Base-by-base conservation (phyloP, 2,113 vertebrate genomes). In the Eurystomus gularis region DNA sequence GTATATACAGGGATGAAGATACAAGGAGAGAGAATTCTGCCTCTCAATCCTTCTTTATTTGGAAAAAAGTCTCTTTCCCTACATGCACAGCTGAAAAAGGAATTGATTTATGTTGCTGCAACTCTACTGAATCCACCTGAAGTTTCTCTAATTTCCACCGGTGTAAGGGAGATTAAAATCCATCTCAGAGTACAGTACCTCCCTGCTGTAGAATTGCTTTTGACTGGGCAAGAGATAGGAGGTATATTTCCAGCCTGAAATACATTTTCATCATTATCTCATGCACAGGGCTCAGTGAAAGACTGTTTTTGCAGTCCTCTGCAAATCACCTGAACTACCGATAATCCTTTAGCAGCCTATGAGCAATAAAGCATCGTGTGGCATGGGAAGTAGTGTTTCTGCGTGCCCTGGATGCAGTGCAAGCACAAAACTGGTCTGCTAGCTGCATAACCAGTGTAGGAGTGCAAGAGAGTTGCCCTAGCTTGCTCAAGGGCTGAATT, bases 111-210 rank as follows among this genome's bases (percentile, higher is more conserved):
- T 68, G 44, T 81, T 86, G 44, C 77, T 7, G 28, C 77, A 91
- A 69, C 48, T 86, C 40, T 26, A 21, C 90, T 6, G 44, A 94
- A 84, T 89, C 77, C 57, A 87, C 80, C 72, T 31, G 48, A 92
- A 86, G 37, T 87, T 95, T 72, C 88, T 82, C 77, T 96, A 89
- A 96, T 94, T 97, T 94, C 71, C n/a, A 11, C 14, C 19, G 6
- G 60, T 81, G 44, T 86, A 80, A 78, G 10, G 72, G 57, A 95
- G 95, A 94, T 91, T 92, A 94, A 93, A 95, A 90, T 92, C 91
- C 84, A 62, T 72, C 81, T 94, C 42, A 42, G 81, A 94, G 80
- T 51, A 66, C 29, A 76, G 61, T 44, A 62, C 40, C 73, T 96
- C 19, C 31, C 73, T 90, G 49, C 58, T 82, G 31, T 35, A 72